A percentile compares a stretch with the other conserved stretches of the same genome.
Conservation (phyloP, 1,140 invertebrate genomes). For the Globodera ellingtonae region DNA sequence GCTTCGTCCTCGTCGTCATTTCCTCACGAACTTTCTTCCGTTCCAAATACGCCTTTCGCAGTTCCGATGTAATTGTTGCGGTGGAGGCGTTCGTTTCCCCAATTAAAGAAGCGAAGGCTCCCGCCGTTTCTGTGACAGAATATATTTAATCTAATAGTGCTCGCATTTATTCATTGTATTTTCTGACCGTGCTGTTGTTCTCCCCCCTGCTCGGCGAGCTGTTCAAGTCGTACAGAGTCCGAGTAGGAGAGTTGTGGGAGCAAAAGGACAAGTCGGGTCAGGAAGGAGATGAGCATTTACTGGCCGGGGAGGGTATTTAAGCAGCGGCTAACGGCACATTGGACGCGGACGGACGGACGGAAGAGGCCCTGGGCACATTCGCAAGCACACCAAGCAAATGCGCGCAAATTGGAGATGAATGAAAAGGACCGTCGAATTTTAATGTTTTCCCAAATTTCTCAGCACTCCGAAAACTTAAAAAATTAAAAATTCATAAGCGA, state of each 20-base stretch:
- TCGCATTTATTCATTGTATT: not conserved
- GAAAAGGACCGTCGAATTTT: not conserved
- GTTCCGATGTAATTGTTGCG: not conserved
- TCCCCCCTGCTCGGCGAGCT: constrained; percentile 31
- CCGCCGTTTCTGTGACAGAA: constrained; percentile 4
- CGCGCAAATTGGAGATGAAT: not conserved
- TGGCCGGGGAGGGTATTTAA: not conserved
- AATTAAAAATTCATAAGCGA: too few relatives aligned
- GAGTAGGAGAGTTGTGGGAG: constrained; percentile 51
- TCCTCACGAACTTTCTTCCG: not conserved
- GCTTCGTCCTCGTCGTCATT: not conserved
- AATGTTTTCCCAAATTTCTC: too few relatives aligned
- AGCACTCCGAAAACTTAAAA: too few relatives aligned
- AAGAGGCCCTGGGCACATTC: not conserved
- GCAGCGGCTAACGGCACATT: too few relatives aligned
- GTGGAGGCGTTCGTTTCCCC: constrained; percentile 19
- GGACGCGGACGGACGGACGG: not conserved
- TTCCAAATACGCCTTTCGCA: not conserved
- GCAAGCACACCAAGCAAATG: too few relatives aligned
- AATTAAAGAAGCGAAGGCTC: constrained; percentile 11
- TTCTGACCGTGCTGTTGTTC: not conserved
- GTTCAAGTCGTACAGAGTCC: constrained; percentile 43
- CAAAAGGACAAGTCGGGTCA: constrained; percentile 54
- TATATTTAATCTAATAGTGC: not conserved
- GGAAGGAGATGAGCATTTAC: constrained; percentile 35